Base-by-base conservation (phyloP, 1,140 invertebrate genomes). In the Kradibia gibbosae region DNA sequence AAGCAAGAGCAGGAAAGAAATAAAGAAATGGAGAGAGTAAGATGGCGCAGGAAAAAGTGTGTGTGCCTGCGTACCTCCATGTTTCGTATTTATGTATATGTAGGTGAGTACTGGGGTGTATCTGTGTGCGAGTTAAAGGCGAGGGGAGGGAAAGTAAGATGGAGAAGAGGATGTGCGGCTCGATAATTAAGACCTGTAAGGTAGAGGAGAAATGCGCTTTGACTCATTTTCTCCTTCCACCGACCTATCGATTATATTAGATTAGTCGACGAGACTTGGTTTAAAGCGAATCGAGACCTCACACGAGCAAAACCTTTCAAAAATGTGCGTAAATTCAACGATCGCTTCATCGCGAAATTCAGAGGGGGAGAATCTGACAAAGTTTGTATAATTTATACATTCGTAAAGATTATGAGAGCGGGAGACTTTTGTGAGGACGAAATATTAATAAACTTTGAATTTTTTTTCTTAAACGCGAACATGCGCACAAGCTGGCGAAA, bases 121-220 rank as follows among this genome's bases (percentile, higher is more conserved):
- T 3, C 15, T 3, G 42, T 8, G 57, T 13, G 28, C n/a, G 60
- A 36, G 57, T 25, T 25, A 17, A 34, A 36, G 48, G 28, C n/a
- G 17, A 48, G 45, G 77, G 10, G 70, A 72, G 28, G 25, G 67
- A 45, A 45, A 25, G 25, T 3, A 25, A 72, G 45, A 48, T 42
- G 13, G 53, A 53, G 28, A 36, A 42, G 76, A 78, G 67, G 60
- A 72, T 62, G 53, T 50, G 67, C 60, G 31, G 48, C 10, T 42
- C 48, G 80, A 82, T 82, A 82, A 82, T 82, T 82, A 82, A 82
- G 80, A 82, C 55, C 80, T 78, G 75, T 34, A 50, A 48, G 50
- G 57, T 25, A 48, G 42, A 55, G 71, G 78, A 39, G 57, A 70
- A 70, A 75, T 75, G 73, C 72, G 80, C 39, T 67, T 31, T 28